A percentile compares a stretch with the other conserved stretches of the same genome.
Evolutionary conservation across 1,140 invertebrate species (phyloP).

Genomic region (Cotesia vestalis): DNA sequence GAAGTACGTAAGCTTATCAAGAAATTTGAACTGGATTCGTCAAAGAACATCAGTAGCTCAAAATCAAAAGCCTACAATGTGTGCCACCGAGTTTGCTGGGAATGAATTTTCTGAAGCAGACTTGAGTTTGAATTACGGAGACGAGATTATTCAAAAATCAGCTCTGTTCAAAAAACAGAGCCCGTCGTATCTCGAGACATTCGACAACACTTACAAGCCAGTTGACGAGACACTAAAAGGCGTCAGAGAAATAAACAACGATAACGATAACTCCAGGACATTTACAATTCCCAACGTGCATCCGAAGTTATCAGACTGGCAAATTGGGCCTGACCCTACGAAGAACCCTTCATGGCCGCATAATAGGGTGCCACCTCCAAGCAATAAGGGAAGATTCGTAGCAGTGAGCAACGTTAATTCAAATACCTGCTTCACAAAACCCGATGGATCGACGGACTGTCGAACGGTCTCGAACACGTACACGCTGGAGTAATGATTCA

Average conservation of each 20-base stretch:
- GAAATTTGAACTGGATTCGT: conserved; percentile 49
- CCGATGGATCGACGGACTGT: conserved; percentile 33
- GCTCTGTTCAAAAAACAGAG: not conserved
- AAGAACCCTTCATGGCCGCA: no score
- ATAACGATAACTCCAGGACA: no score
- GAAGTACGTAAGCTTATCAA: conserved; percentile 49
- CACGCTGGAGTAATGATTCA: conserved; percentile 2
- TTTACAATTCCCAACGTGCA: no score
- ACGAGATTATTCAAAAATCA: not conserved
- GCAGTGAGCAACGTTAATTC: conserved; percentile 8
- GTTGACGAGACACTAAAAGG: no score
- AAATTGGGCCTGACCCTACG: no score
- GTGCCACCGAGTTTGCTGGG: not conserved
- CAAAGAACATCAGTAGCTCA: conserved; percentile 3
- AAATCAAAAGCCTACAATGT: not conserved
- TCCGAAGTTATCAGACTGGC: no score
- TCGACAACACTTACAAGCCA: no score
- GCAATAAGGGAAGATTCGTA: not conserved
- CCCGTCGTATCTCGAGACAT: no score
- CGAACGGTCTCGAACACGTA: conserved; percentile 12
- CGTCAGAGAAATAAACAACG: not conserved
- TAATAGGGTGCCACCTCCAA: no score
- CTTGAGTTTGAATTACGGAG: no score
- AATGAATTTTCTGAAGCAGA: not conserved
- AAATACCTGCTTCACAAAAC: conserved; percentile 34